Evolutionary conservation across 2,113 vertebrate genomes (phyloP).

Genomic region (Hemiscyllium ocellatum): DNA sequence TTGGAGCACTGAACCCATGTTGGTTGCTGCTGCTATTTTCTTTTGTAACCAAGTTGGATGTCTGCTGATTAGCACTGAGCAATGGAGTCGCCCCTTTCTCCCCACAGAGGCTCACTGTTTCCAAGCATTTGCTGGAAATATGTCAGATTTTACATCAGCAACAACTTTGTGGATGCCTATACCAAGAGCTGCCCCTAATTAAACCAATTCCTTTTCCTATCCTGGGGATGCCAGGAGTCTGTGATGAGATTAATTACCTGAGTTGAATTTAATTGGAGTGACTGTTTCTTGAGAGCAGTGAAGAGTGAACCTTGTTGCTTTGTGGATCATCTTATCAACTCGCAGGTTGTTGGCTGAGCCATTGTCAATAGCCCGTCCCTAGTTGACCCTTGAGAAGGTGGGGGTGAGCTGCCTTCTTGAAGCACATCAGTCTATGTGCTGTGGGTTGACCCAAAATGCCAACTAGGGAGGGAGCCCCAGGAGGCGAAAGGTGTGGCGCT

Average conservation of each 20-base stretch:
- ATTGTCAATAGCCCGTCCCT: too few species aligned
- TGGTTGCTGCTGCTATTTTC: background rate
- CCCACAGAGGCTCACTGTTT: background rate
- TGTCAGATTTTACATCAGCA: background rate
- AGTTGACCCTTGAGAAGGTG: too few species aligned
- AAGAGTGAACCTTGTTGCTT: background rate
- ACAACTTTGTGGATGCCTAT: background rate
- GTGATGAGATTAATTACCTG: background rate
- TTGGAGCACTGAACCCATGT: background rate
- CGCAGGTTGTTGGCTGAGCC: too few species aligned
- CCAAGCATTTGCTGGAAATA: background rate
- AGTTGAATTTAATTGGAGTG: background rate
- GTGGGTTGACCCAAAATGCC: too few species aligned
- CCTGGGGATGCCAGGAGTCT: background rate
- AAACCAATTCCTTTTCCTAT: background rate
- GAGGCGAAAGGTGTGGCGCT: too few species aligned
- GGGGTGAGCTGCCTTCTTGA: too few species aligned
- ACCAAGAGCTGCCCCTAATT: background rate
- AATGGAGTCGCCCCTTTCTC: background rate
- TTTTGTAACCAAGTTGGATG: background rate
- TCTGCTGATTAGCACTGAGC: background rate
- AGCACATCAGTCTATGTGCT: too few species aligned
- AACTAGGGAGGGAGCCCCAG: too few species aligned
- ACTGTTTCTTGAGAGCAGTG: background rate
- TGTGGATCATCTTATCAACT: background rate